A percentile compares a stretch with the other conserved stretches of the same genome.
Conservation (phyloP, 2,113 vertebrate genomes). For the Cyphomyrus discorhynchus region DNA sequence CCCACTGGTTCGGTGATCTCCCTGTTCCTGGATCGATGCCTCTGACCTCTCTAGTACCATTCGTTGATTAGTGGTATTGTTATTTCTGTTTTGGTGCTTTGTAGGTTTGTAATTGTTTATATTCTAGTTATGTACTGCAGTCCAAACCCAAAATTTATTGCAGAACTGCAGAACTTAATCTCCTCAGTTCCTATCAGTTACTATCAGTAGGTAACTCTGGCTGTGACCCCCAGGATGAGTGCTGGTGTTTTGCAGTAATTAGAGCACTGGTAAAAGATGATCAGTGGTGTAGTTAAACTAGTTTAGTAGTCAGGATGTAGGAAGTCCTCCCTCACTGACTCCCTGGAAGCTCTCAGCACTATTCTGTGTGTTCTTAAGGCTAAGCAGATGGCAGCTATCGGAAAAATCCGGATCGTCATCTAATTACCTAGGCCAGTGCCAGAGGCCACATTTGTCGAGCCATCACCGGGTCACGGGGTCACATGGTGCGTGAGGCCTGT, state of each 20-base stretch:
- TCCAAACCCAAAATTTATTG: neutral
- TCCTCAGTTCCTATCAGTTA: neutral
- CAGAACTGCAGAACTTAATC: neutral
- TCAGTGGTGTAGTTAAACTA: neutral
- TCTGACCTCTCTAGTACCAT: slow-evolving; percentile 1
- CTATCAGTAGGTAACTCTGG: neutral
- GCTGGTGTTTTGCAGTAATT: neutral
- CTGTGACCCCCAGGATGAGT: neutral
- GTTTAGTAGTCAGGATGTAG: neutral
- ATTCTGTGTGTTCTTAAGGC: neutral
- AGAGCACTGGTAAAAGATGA: neutral
- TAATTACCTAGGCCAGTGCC: neutral
- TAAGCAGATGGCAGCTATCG: neutral
- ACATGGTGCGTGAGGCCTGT: neutral
- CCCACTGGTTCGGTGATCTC: neutral
- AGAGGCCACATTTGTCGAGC: neutral
- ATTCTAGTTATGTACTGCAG: neutral
- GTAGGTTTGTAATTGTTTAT: neutral
- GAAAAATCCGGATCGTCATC: neutral
- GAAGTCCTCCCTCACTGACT: neutral
- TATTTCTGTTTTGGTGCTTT: neutral
- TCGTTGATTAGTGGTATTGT: neutral
- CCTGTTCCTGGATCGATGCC: neutral
- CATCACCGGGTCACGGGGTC: neutral
- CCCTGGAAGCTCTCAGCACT: neutral